A percentile compares a stretch with the other conserved stretches of the same genome.
Conservation (phyloP, 2,888 invertebrate genomes). For the Petrolisthes cinctipes region DNA sequence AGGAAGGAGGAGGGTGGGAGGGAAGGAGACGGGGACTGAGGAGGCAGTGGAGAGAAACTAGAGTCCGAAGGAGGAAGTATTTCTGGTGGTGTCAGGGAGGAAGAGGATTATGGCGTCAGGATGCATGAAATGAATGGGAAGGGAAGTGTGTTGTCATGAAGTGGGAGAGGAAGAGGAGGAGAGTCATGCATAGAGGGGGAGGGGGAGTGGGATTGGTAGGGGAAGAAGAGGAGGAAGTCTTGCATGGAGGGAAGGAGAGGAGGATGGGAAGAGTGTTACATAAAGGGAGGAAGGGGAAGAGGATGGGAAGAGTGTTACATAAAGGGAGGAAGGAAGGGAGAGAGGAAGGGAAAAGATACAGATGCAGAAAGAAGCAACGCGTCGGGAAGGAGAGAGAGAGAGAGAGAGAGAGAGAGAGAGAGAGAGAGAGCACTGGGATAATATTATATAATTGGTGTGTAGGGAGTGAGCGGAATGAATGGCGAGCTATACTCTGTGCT, state of each 20-base stretch:
- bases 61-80: too few species aligned
- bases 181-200: not conserved
- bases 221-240: not conserved
- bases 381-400: not conserved
- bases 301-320: constrained; percentile 1
- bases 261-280: not conserved
- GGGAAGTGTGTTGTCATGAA: not conserved
- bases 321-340: not conserved
- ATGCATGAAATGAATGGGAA: not conserved
- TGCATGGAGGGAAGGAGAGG: not conserved
- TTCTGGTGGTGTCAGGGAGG: too few species aligned
- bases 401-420: constrained; percentile 6
- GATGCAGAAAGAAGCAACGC: not conserved
- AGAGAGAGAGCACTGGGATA: not conserved
- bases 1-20: too few species aligned
- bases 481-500: not conserved
- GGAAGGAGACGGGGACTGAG: too few species aligned
- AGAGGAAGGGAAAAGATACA: not conserved
- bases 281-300: constrained; percentile 1
- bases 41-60: too few species aligned
- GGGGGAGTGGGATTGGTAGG: not conserved
- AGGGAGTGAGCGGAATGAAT: not conserved
- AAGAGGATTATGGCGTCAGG: too few species aligned
- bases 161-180: not conserved
- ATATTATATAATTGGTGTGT: not conserved